phyloP scores from a whole-genome alignment of 1,140 invertebrate species.

The Macrobrachium rosenbergii region DNA sequence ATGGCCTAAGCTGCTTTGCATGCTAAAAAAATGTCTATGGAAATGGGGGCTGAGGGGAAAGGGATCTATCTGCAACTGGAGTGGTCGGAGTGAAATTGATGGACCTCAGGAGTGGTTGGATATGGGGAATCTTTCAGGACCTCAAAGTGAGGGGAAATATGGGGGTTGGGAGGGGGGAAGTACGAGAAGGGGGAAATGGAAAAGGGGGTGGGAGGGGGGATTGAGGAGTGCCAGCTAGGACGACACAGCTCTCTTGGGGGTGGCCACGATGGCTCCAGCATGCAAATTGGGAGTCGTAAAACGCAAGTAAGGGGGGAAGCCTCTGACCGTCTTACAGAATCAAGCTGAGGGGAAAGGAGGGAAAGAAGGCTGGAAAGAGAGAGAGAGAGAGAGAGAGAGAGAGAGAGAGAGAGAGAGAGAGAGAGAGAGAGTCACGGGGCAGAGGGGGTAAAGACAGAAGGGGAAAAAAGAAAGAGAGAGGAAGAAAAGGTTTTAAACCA shows the following conservation, averaged over 20 bases:
- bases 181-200: neutral
- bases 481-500: neutral
- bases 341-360: neutral
- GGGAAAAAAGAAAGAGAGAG: neutral
- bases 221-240: neutral
- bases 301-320: conserved; percentile 24
- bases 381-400: neutral
- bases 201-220: neutral
- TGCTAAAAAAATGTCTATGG: conserved; percentile 36
- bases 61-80: neutral
- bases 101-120: neutral
- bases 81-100: neutral
- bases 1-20: conserved; percentile 27
- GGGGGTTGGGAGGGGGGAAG: neutral
- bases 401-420: neutral
- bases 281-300: conserved; percentile 49
- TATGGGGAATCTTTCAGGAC: too few relatives aligned
- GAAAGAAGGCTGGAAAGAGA: neutral
- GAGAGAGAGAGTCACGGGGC: too few relatives aligned
- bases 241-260: neutral
- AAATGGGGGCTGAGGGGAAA: neutral
- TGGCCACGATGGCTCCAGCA: conserved; percentile 33
- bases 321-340: conserved; percentile 13
- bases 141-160: neutral
- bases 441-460: neutral